phyloP scores from a whole-genome alignment of 2,113 vertebrate species.

The Lampris incognitus region DNA sequence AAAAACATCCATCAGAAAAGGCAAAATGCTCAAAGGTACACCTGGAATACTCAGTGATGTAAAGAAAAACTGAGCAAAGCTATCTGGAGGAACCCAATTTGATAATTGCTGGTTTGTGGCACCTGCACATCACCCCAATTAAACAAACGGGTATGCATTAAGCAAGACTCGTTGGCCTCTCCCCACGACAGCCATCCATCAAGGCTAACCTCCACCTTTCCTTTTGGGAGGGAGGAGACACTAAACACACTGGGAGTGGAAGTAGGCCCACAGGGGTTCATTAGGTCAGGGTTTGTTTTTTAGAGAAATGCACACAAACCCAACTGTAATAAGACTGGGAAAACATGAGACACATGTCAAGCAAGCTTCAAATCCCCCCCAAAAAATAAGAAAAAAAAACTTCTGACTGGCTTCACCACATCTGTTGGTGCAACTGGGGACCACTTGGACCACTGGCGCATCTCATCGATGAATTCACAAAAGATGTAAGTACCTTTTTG shows the following conservation, averaged over 20 bases:
- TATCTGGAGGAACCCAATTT: no score
- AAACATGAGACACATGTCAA: no score
- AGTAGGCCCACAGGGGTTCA: conserved; percentile 9
- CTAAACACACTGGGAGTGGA: not conserved
- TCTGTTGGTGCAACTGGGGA: no score
- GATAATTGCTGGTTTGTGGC: no score
- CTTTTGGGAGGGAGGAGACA: not conserved
- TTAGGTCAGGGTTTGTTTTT: conserved; percentile 26
- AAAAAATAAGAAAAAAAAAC: not conserved
- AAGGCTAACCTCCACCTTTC: conserved; percentile 20
- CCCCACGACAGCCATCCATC: conserved; percentile 21
- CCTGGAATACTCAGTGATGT: no score
- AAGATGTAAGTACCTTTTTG: no score
- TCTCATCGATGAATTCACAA: not conserved
- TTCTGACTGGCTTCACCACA: not conserved
- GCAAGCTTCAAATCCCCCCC: not conserved
- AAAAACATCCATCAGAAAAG: not conserved
- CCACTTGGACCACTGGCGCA: not conserved
- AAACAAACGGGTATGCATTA: no score
- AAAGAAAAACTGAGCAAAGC: no score
- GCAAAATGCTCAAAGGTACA: not conserved
- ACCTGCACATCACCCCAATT: no score
- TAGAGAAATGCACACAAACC: conserved; percentile 15
- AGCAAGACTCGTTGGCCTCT: not conserved
- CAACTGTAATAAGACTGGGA: no score